Evolutionary conservation across 2,888 invertebrate genomes (phyloP).

Genomic region (Quadroppia sp.): DNA sequence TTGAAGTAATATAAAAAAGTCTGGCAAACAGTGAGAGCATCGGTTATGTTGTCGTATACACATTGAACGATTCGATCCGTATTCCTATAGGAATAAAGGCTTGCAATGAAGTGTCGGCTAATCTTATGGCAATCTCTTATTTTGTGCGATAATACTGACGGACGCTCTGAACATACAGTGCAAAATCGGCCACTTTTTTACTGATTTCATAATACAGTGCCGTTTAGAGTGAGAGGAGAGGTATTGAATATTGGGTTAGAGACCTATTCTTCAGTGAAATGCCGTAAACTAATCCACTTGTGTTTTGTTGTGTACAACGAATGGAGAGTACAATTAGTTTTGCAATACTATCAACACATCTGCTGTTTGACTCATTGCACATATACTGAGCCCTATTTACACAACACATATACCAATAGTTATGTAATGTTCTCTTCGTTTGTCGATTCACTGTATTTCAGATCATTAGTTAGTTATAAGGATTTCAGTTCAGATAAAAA

Average conservation of each 20-base stretch:
- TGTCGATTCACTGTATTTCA: slow-evolving; percentile 6
- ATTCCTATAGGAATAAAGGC: slow-evolving; percentile 19
- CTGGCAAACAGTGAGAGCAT: neutral
- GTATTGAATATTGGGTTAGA: slow-evolving; percentile 20
- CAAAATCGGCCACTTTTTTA: slow-evolving; percentile 27
- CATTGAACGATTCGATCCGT: neutral
- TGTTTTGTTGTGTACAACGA: slow-evolving; percentile 27
- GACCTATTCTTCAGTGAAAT: neutral
- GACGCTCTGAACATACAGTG: neutral
- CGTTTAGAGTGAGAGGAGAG: neutral
- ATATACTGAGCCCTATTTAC: neutral
- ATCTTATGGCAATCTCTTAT: slow-evolving; percentile 8
- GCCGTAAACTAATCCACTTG: slow-evolving; percentile 30
- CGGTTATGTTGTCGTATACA: slow-evolving; percentile 6
- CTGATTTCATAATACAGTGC: slow-evolving; percentile 31
- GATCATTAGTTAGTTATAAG: neutral
- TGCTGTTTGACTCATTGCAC: slow-evolving; percentile 28
- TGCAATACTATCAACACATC: slow-evolving; percentile 35
- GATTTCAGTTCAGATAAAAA: neutral
- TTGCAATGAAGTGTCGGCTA: neutral
- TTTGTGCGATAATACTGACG: slow-evolving; percentile 19
- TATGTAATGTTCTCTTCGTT: neutral
- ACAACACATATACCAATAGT: neutral
- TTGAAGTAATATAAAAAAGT: neutral
- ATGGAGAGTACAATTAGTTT: slow-evolving; percentile 19